Conservation (phyloP, 2,113 vertebrate genomes). For the Burhinus oedicnemus region DNA sequence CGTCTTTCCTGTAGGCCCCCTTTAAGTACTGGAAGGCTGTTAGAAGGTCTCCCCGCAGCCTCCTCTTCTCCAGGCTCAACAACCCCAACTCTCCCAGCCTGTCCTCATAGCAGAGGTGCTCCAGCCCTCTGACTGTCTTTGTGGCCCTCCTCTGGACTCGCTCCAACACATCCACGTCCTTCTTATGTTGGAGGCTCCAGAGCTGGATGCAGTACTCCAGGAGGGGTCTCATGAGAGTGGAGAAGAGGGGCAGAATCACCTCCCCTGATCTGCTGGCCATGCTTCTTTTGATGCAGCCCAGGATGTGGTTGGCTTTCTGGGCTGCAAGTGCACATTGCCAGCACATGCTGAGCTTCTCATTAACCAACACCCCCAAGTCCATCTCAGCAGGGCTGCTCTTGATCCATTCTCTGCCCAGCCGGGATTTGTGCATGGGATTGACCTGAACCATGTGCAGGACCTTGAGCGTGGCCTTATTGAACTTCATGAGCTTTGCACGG, state of each 20-base stretch:
- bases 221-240: background rate
- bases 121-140: background rate
- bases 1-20: background rate
- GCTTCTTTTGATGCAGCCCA: background rate
- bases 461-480: no score
- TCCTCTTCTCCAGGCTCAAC: background rate
- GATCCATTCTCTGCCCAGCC: no score
- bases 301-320: background rate
- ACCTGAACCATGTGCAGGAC: no score
- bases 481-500: no score
- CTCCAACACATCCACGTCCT: background rate
- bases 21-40: background rate
- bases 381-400: background rate
- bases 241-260: background rate
- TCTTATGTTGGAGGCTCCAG: background rate
- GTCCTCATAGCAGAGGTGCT: background rate
- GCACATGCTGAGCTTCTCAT: background rate
- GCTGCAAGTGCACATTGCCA: background rate
- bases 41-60: background rate
- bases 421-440: no score
- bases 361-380: background rate
- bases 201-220: background rate
- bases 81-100: background rate
- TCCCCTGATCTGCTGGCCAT: background rate
- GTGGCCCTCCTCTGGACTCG: background rate